These are phyloP conservation scores for Holacanthella duospinosa DNA, from an alignment of 2,888 invertebrate species.

Conservation along the genomic window DNA sequence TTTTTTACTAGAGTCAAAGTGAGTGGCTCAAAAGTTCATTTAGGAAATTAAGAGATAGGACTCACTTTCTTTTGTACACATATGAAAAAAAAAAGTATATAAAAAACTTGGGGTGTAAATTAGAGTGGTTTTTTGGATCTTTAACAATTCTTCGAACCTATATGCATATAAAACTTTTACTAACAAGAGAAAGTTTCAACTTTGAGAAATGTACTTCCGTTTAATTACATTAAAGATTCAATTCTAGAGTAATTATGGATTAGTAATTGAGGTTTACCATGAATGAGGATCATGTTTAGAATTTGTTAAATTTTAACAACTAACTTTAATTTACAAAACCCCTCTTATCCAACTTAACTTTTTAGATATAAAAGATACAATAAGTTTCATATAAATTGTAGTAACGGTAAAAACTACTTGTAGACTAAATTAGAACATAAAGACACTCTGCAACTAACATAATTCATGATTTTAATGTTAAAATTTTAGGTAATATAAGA, in stretches of 20 bases:
- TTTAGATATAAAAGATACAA: too few species aligned
- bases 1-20: not conserved
- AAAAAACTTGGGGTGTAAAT: not conserved
- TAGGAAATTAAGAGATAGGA: slow-evolving; percentile 6
- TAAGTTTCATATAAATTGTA: too few species aligned
- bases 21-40: not conserved
- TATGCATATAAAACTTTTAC: not conserved
- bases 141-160: not conserved
- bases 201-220: not conserved
- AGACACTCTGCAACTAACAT: too few species aligned
- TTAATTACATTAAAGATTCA: slow-evolving; percentile 4
- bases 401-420: too few species aligned
- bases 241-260: not conserved
- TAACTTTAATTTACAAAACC: not conserved
- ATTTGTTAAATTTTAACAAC: not conserved
- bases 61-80: not conserved
- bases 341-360: too few species aligned
- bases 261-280: not conserved
- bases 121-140: not conserved
- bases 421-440: too few species aligned
- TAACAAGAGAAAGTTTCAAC: not conserved
- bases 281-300: not conserved
- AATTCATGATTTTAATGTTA: too few species aligned
- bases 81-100: not conserved
- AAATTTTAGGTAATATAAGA: too few species aligned